Evolutionary conservation across 2,113 vertebrate genomes (phyloP).

Genomic region (Collichthys lucidus): DNA sequence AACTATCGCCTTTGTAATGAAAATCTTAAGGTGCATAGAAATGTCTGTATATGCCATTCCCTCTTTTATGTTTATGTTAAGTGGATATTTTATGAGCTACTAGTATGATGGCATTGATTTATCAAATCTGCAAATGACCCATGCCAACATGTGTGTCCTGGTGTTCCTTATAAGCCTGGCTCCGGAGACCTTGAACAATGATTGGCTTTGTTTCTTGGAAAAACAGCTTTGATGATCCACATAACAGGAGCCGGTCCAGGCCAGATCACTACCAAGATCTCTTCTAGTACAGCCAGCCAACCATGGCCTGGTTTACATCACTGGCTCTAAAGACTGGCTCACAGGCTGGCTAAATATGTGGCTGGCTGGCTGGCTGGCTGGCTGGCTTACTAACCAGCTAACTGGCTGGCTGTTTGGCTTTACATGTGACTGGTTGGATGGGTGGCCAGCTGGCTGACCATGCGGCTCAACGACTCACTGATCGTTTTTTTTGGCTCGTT

Average conservation of each 20-base stretch:
- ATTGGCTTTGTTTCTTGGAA: slow-evolving; percentile 66
- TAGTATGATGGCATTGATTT: slow-evolving; percentile 51
- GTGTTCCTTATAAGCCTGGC: slow-evolving; percentile 40
- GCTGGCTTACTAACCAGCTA: slow-evolving; percentile 21
- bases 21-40: slow-evolving; percentile 54
- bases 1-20: slow-evolving; percentile 63
- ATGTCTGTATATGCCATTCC: slow-evolving; percentile 23
- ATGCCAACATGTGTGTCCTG: slow-evolving; percentile 26
- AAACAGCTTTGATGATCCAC: slow-evolving; percentile 60
- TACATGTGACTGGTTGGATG: slow-evolving; percentile 27
- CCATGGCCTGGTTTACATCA: slow-evolving; percentile 71
- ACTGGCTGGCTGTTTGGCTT: slow-evolving; percentile 56
- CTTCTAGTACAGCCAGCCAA: slow-evolving; percentile 55
- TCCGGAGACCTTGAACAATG: slow-evolving; percentile 28
- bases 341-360: slow-evolving; percentile 50
- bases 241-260: slow-evolving; percentile 60
- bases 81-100: slow-evolving; percentile 32
- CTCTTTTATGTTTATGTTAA: slow-evolving; percentile 52
- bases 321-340: slow-evolving; percentile 39
- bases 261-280: slow-evolving; percentile 72
- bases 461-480: slow-evolving; percentile 5
- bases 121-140: slow-evolving; percentile 67
- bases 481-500: slow-evolving; percentile 42
- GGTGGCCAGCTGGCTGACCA: slow-evolving; percentile 52
- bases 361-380: slow-evolving; percentile 41